These are phyloP conservation scores for Alethe diademata DNA, from an alignment of 2,113 vertebrate species.

Conservation along the genomic window DNA sequence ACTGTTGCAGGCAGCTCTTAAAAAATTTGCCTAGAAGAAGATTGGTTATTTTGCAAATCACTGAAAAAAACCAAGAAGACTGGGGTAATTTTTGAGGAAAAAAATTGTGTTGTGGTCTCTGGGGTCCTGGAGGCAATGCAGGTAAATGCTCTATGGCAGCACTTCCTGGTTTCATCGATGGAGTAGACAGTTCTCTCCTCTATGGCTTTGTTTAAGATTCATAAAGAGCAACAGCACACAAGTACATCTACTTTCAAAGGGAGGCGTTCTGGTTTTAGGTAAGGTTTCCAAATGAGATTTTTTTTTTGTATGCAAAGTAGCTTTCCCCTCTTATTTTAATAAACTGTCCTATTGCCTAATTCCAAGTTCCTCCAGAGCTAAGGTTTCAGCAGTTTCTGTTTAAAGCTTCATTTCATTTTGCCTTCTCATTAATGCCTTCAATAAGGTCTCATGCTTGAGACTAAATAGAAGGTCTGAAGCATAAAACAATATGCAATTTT, in stretches of 20 bases:
- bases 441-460: not conserved
- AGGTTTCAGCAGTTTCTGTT: conserved; percentile 45
- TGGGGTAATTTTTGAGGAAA: too few species aligned
- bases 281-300: not conserved
- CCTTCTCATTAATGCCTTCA: conserved; percentile 30
- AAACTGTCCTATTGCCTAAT: not conserved
- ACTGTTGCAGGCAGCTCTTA: not conserved
- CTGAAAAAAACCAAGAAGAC: too few species aligned
- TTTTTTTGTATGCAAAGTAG: not conserved
- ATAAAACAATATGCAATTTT: not conserved
- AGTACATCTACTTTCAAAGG: not conserved
- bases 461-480: conserved; percentile 4
- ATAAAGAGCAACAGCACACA: not conserved
- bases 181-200: not conserved
- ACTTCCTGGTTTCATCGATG: not conserved
- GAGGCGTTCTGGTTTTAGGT: not conserved
- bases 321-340: not conserved
- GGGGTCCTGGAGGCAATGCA: not conserved
- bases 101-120: not conserved
- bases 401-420: conserved; percentile 34
- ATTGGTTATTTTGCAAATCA: not conserved
- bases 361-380: not conserved
- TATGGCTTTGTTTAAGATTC: not conserved
- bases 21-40: not conserved
- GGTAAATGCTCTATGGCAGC: not conserved